These are phyloP conservation scores for Pterocles gutturalis DNA, from an alignment of 2,113 vertebrate species.

Conservation along the genomic window DNA sequence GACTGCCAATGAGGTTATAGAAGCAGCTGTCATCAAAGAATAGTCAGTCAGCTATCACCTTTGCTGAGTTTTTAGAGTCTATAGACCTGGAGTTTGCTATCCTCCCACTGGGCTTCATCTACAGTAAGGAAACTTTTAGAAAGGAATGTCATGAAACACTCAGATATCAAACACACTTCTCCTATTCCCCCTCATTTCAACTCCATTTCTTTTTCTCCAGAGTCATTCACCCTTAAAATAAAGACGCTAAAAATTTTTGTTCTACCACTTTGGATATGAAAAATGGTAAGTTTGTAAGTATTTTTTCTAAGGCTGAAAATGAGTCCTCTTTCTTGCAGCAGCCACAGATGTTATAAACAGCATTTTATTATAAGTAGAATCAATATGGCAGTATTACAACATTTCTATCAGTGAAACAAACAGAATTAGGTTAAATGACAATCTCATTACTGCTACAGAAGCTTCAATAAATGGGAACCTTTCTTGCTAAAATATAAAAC, in stretches of 20 bases:
- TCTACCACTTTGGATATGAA: not conserved
- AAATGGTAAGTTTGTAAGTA: not conserved
- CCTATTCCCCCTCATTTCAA: not conserved
- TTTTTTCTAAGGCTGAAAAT: not conserved
- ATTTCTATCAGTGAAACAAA: constrained; percentile 60
- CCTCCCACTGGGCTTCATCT: constrained; percentile 20
- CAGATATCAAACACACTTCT: not conserved
- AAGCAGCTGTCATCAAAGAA: constrained; percentile 35
- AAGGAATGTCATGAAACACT: constrained; percentile 1
- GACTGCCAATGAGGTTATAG: not conserved
- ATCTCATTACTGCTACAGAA: constrained; percentile 63
- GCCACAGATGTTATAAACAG: not conserved
- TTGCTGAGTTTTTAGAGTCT: not conserved
- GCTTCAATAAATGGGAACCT: constrained; percentile 54
- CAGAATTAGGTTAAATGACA: constrained; percentile 65
- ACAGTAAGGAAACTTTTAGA: not conserved
- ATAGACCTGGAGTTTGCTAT: not conserved
- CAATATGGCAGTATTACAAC: constrained; percentile 63
- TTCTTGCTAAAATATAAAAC: constrained; percentile 28
- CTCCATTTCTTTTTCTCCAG: not conserved
- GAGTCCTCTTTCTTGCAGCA: not conserved
- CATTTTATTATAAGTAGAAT: constrained; percentile 41
- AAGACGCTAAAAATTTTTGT: not conserved
- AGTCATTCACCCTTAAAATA: not conserved
- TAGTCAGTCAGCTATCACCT: constrained; percentile 41